Percentiles rank a stretch among this genome's conserved stretches.
Evolutionary conservation across 2,888 invertebrate genomes (phyloP).

Genomic region (Lasioglossum villosulum): DNA sequence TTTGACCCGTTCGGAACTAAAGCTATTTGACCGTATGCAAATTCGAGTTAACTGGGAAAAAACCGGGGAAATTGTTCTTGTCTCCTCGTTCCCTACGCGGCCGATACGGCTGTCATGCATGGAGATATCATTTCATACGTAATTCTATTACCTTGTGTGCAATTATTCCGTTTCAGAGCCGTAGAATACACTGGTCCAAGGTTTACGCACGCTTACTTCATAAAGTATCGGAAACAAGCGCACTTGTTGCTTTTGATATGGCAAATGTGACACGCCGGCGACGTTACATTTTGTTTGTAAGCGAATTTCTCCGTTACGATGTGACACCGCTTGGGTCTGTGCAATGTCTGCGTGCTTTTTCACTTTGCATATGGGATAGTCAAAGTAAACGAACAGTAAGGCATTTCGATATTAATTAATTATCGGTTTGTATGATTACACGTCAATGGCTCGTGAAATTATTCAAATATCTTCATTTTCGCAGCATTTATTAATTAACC

Average conservation of each 20-base stretch:
- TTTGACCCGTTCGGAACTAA: constrained; percentile 2
- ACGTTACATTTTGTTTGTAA: background rate
- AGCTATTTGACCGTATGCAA: background rate
- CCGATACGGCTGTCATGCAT: background rate
- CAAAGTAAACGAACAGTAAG: background rate
- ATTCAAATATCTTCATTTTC: background rate
- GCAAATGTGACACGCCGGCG: background rate
- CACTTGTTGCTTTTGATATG: constrained; percentile 9
- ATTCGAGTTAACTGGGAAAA: constrained; percentile 6
- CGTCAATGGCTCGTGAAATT: background rate
- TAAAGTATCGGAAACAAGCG: constrained; percentile 9
- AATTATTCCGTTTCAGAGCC: background rate
- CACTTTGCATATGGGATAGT: background rate
- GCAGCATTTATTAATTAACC: background rate
- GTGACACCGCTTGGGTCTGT: background rate
- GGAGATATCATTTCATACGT: constrained; percentile 2
- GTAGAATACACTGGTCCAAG: background rate
- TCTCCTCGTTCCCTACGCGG: background rate
- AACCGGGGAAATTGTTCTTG: background rate
- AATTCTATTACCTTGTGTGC: background rate
- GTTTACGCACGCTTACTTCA: background rate
- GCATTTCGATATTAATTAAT: background rate
- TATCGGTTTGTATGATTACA: no score
- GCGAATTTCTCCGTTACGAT: background rate
- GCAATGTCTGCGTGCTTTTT: background rate